Conservation (phyloP, 2,113 vertebrate species). For the Nesogale talazaci region DNA sequence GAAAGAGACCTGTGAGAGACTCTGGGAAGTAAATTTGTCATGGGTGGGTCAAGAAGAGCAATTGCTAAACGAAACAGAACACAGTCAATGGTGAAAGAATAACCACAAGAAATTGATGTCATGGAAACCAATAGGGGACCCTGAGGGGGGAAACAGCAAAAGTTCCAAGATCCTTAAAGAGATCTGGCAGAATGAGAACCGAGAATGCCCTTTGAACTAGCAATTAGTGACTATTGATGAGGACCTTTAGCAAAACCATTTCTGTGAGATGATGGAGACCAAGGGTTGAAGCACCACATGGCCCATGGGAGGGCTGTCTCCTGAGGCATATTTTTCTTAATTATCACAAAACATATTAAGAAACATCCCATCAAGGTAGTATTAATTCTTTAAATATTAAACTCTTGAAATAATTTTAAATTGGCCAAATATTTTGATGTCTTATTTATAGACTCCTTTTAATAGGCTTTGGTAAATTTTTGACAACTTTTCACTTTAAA, state of each 20-base stretch:
- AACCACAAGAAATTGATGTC: background rate
- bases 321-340: background rate
- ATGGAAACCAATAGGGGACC: background rate
- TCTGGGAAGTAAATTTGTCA: background rate
- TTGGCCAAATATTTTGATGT: background rate
- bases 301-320: background rate
- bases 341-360: background rate
- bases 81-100: background rate
- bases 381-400: background rate
- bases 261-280: background rate
- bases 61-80: background rate
- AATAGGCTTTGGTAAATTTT: background rate
- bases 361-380: background rate
- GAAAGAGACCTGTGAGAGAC: background rate
- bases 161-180: background rate
- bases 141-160: background rate
- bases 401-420: background rate
- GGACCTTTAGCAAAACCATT: background rate
- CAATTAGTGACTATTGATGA: background rate
- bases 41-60: background rate
- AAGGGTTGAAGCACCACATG: background rate
- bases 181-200: background rate
- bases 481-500: too few species aligned
- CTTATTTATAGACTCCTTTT: background rate
- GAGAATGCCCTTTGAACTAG: background rate